Evolutionary conservation across 2,113 vertebrate species (phyloP).

Genomic region (Dinomys branickii): DNA sequence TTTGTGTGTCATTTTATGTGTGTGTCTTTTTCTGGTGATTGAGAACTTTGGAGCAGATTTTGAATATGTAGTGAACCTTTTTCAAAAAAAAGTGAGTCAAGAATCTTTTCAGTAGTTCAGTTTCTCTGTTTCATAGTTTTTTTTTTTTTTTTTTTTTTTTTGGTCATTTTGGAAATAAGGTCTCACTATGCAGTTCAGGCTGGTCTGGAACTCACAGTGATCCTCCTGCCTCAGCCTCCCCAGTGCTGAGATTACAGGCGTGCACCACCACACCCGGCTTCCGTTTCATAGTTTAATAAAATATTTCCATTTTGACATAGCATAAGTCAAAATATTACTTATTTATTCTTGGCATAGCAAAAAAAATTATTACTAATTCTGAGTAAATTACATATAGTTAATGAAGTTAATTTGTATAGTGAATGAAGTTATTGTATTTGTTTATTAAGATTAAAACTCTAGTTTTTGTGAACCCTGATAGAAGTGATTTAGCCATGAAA

Average conservation of each 20-base stretch:
- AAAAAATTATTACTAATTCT: neutral
- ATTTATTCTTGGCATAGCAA: neutral
- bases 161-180: no score
- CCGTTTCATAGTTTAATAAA: conserved; percentile 47
- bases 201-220: no score
- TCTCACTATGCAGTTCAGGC: no score
- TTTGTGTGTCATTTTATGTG: neutral
- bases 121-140: conserved; percentile 21
- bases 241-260: no score
- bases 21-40: neutral
- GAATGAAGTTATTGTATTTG: conserved; percentile 47
- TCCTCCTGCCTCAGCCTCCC: no score
- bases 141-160: no score
- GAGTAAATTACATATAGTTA: conserved; percentile 28
- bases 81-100: neutral
- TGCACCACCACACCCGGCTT: no score
- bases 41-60: conserved; percentile 44
- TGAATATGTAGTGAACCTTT: conserved; percentile 20
- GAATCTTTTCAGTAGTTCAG: conserved; percentile 2
- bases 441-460: conserved; percentile 48
- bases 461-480: conserved; percentile 59
- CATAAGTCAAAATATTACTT: conserved; percentile 18
- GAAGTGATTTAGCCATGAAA: conserved; percentile 11
- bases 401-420: conserved; percentile 9
- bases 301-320: conserved; percentile 10